phyloP scores from a whole-genome alignment of 1,140 invertebrate species.

The Cyrtorhinus lividipennis region DNA sequence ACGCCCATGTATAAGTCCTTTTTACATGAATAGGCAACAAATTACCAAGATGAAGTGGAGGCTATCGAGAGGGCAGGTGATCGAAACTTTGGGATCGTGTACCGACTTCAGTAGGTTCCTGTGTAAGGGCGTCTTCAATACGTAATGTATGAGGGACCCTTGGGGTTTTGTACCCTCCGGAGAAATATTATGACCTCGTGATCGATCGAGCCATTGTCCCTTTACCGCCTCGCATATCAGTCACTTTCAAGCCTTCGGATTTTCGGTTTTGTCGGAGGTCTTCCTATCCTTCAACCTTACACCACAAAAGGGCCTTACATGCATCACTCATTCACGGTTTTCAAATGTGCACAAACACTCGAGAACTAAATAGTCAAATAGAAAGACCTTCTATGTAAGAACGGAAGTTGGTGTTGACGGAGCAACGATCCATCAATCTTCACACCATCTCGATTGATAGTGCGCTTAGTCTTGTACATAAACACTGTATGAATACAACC shows the following conservation, averaged over 20 bases:
- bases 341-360: not conserved
- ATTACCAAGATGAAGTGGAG: not conserved
- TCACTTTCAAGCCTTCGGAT: not conserved
- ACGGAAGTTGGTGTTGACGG: no score
- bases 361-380: not conserved
- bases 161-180: not conserved
- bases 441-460: no score
- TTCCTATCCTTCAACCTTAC: not conserved
- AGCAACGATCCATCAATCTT: not conserved
- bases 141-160: not conserved
- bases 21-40: conserved; percentile 1
- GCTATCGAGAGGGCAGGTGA: not conserved
- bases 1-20: not conserved
- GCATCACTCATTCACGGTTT: not conserved
- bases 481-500: no score
- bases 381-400: no score
- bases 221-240: not conserved
- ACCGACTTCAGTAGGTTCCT: not conserved
- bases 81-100: not conserved
- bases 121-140: not conserved
- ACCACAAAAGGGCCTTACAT: no score
- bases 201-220: not conserved
- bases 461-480: no score
- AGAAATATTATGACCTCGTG: conserved; percentile 2
- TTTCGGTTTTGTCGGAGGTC: not conserved